Base-by-base conservation (phyloP, 2,888 invertebrate genomes). In the Bursaphelenchus okinawaensis region DNA sequence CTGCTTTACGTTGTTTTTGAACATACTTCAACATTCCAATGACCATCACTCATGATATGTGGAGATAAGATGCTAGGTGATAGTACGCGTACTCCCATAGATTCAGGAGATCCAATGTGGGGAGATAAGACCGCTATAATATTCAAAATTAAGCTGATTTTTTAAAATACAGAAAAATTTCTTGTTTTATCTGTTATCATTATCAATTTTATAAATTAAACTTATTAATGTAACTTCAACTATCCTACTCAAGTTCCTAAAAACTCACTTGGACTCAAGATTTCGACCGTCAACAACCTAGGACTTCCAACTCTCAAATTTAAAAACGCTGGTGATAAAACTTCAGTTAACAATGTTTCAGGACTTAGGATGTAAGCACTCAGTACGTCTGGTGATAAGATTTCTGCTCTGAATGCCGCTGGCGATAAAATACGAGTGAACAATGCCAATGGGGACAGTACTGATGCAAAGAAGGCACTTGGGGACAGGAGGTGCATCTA, bases 341-440 rank as follows among this genome's bases (percentile, higher is more conserved):
- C 61, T 55, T 71, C 71, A 9, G 67, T 62, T 54, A 71, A 68
- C n/a, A 71, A 28, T 0, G 77, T 77, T 71, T 78, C 78, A 8
- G 78, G 78, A 6, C 74, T 75, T 8, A 78, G 69, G 7, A 78
- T 73, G 73, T 74, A 78, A 7, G 77, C 74, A 40, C 73, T 75
- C 22, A 78, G 66, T 2, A 76, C 77, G 61, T 77, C 68, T 26
- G 79, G 79, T 16, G 78, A 66, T 3, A 73, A 54, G 0, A 76
- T 73, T 70, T 77, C 77, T 4, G 75, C 72, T 23, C 77, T 68
- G 26, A 77, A 74, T 0, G 79, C 79, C 8, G 77, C 73, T 7
- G 79, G 79, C 4, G 74, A 72, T 16, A 79, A 65, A 12, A 77
- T 70, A 50, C 78, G 52, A 3, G 75, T 77, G 7, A 76, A 61